Conservation (phyloP, 2,797 vertebrate genomes). For the Scarus forsteni region DNA sequence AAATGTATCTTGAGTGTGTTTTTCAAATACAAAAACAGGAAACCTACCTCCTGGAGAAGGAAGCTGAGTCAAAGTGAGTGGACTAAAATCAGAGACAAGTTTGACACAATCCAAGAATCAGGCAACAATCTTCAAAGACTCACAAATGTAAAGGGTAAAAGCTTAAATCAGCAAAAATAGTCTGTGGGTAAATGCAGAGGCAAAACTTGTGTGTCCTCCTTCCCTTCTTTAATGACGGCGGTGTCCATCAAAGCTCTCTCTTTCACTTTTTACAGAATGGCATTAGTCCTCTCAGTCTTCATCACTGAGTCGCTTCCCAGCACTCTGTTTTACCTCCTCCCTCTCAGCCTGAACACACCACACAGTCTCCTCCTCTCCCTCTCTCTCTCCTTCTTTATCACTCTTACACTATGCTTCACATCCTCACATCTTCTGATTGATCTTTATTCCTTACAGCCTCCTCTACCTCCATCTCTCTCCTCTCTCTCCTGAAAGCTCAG, state of each 20-base stretch:
- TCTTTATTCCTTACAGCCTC: conserved; percentile 49
- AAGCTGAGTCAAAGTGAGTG: conserved; percentile 16
- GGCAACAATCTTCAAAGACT: conserved; percentile 17
- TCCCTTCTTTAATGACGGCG: conserved; percentile 1
- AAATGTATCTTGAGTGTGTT: background rate
- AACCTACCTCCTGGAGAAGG: conserved; percentile 64
- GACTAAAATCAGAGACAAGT: conserved; percentile 48
- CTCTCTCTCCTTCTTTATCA: background rate
- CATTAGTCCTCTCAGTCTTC: conserved; percentile 34
- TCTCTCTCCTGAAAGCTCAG: conserved; percentile 34
- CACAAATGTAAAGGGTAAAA: conserved; percentile 17
- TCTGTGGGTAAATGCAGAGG: conserved; percentile 17
- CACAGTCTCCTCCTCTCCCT: conserved; percentile 34
- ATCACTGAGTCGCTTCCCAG: conserved; percentile 42
- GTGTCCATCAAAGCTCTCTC: conserved; percentile 34
- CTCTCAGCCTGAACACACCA: conserved; percentile 11
- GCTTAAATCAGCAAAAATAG: conserved; percentile 28
- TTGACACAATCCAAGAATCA: conserved; percentile 47
- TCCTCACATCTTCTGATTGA: conserved; percentile 47
- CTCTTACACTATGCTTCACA: conserved; percentile 2
- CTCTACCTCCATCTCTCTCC: conserved; percentile 34
- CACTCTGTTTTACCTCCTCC: conserved; percentile 39
- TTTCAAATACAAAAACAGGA: conserved; percentile 7
- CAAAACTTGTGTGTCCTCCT: conserved; percentile 23
- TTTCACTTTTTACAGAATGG: conserved; percentile 49